Evolutionary conservation across 2,113 vertebrate genomes (phyloP), one percentile per base, ranked within the genome.

Genomic region (Conger conger): DNA sequence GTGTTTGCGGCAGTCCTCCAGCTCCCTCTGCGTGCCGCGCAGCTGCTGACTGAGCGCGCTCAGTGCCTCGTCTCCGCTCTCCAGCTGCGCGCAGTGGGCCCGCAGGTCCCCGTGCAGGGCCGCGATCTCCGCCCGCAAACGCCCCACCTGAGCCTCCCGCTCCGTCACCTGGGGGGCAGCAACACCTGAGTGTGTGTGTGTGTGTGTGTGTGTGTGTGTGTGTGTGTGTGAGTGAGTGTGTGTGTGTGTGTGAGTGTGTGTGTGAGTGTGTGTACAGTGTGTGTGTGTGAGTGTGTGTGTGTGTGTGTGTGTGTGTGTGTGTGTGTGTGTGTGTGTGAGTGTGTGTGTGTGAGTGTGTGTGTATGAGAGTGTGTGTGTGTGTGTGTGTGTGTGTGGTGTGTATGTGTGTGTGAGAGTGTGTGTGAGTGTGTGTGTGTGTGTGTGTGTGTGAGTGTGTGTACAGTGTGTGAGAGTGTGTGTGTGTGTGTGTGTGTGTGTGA

Each of bases 31-130:
- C 0, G 94, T 88, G 33, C 91, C 87, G 40, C 90, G 88, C 35
- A 95, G 92, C 68, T 92, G 91, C n/a, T 91, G 93, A 37, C 85
- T 90, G 84, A 94, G 40, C 42, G 89, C 87, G 33, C 91, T 68
- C 6, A 94, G 83, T 15, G 90, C 86, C 33, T 89, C 89, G 37
- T 94, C 89, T 0, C 87, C 90, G 27, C 88, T 88, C 53, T 94
- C 92, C 40, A 93, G 86, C 83, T 94, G 93, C 20, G 88, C 76
- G 0, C 89, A 86, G 11, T 91, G 92, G 35, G 86, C 85, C 83
- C 92, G 88, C 3, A 92, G 86, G 5, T 94, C 90, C 81, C 91
- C 82, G 80, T 89, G 87, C 85, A 91, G 83, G 20, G 82, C 81
- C 63, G 85, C 83, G 37, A 81, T 82, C 84, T 93, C 89, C 16